A percentile compares a stretch with the other conserved stretches of the same genome.
phyloP scores from a whole-genome alignment of 2,797 vertebrate species.

The Sternarchorhynchus goeldii region DNA sequence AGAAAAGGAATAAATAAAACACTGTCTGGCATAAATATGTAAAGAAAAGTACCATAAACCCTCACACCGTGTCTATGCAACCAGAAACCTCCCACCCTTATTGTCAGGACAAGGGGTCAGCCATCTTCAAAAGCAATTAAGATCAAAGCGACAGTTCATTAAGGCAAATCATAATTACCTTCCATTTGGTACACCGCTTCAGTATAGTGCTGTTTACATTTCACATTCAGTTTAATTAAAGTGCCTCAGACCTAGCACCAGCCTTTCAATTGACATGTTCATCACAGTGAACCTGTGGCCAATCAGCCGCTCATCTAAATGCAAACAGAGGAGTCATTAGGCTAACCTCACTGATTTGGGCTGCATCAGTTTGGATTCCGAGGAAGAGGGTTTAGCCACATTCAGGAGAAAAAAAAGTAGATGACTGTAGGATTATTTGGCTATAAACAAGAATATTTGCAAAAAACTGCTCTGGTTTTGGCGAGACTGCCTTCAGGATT shows the following conservation, averaged over 20 bases:
- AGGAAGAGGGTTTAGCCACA: slow-evolving; percentile 23
- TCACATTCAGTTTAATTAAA: slow-evolving; percentile 78
- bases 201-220: slow-evolving; percentile 71
- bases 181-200: slow-evolving; percentile 38
- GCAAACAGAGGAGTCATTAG: slow-evolving; percentile 34
- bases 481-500: not conserved
- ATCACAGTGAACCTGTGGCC: slow-evolving; percentile 45
- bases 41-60: slow-evolving; percentile 12
- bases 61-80: slow-evolving; percentile 25
- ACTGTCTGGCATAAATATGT: not conserved
- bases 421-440: not conserved
- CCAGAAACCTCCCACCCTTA: slow-evolving; percentile 33
- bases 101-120: slow-evolving; percentile 65
- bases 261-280: slow-evolving; percentile 50
- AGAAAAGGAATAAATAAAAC: not conserved
- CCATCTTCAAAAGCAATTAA: slow-evolving; percentile 74
- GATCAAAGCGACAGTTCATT: slow-evolving; percentile 79
- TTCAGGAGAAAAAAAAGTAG: slow-evolving; percentile 9
- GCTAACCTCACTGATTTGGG: not conserved
- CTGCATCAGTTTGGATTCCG: slow-evolving; percentile 10
- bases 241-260: slow-evolving; percentile 66
- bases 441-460: slow-evolving; percentile 19
- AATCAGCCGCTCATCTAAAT: slow-evolving; percentile 42
- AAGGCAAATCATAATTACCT: slow-evolving; percentile 78
- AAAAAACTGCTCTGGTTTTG: slow-evolving; percentile 12